phyloP scores from a whole-genome alignment of 2,797 vertebrate species.

The Phalanger gymnotis region DNA sequence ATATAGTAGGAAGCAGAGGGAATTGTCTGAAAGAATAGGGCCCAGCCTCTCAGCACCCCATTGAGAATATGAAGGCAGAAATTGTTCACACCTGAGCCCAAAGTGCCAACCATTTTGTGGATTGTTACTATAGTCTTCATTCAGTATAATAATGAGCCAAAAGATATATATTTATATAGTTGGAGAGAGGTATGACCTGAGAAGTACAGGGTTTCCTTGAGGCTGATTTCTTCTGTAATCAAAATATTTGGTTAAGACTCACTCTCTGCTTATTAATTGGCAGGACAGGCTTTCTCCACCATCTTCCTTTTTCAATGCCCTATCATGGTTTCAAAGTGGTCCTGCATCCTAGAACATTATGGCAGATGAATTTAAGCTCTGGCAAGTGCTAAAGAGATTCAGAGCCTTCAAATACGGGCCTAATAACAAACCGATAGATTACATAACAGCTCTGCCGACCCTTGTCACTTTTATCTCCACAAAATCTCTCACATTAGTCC shows the following conservation, averaged over 20 bases:
- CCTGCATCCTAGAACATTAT: not conserved
- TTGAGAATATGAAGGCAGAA: not conserved
- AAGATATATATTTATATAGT: not conserved
- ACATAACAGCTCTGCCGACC: not conserved
- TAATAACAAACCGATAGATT: not conserved
- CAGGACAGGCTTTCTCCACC: not conserved
- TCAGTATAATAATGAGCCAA: not conserved
- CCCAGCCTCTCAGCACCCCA: slow-evolving; percentile 32
- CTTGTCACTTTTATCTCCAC: not conserved
- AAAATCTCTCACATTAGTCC: not conserved
- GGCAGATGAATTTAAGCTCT: not conserved
- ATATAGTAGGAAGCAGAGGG: slow-evolving; percentile 20
- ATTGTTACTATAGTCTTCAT: not conserved
- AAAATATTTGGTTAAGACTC: not conserved
- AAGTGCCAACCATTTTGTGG: not conserved
- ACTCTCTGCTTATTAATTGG: not conserved
- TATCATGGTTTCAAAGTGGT: not conserved
- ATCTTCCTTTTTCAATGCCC: not conserved
- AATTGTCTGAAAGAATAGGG: not conserved
- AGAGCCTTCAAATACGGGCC: not conserved
- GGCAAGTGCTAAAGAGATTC: not conserved
- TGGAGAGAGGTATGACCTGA: not conserved
- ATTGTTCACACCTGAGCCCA: slow-evolving; percentile 1
- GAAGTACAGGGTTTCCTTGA: not conserved
- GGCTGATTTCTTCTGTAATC: not conserved